These are phyloP conservation scores for Halichondria panicea DNA, from an alignment of 37 sponge, comb jelly and placozoan species.

Conservation along the genomic window DNA sequence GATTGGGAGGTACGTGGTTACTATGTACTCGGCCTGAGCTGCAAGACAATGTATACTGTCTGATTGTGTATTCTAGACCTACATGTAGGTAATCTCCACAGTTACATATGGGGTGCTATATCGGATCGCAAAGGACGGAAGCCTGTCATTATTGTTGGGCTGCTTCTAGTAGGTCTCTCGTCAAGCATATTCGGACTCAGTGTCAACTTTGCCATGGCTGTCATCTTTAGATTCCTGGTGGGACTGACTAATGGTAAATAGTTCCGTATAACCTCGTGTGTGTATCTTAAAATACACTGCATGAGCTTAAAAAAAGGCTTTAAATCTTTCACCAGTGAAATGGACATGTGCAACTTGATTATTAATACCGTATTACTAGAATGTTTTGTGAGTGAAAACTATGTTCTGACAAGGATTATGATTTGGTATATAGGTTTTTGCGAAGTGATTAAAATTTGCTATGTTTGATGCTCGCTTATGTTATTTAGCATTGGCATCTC, in stretches of 20 bases:
- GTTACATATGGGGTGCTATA: conserved; percentile 82
- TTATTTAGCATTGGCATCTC: too few relatives aligned
- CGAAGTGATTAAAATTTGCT: too few relatives aligned
- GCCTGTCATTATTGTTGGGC: conserved; percentile 57
- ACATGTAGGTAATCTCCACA: conserved; percentile 6
- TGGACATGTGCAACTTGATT: too few relatives aligned
- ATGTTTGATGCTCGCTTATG: too few relatives aligned
- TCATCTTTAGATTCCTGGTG: conserved; percentile 61
- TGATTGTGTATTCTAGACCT: background rate
- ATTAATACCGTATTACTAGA: too few relatives aligned
- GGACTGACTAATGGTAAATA: conserved; percentile 70
- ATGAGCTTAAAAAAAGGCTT: too few relatives aligned
- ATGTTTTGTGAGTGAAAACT: too few relatives aligned
- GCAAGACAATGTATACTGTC: background rate
- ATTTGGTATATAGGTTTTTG: too few relatives aligned
- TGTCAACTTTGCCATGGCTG: conserved; percentile 62
- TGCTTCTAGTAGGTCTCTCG: conserved; percentile 29
- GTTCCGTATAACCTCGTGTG: background rate
- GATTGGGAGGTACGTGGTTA: conserved; percentile 60
- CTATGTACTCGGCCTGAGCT: background rate
- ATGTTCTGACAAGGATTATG: too few relatives aligned
- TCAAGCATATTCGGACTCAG: conserved; percentile 73
- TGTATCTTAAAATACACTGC: too few relatives aligned
- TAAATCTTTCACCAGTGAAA: too few relatives aligned
- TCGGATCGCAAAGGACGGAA: conserved; percentile 73